These are phyloP conservation scores for Spisula solida DNA, from an alignment of 2,888 invertebrate genomes.

Conservation along the genomic window DNA sequence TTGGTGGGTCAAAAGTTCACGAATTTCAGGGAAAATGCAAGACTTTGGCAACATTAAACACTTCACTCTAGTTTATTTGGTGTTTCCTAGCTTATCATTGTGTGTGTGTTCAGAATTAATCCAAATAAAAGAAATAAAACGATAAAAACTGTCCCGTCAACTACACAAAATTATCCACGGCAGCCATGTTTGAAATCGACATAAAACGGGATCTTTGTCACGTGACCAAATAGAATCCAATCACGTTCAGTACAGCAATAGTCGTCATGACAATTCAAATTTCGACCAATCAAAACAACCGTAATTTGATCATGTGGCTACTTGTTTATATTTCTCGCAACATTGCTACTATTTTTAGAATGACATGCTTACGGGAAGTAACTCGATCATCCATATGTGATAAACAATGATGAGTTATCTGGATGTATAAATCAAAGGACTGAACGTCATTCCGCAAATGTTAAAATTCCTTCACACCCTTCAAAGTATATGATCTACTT, in stretches of 20 bases:
- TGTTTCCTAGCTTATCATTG: constrained; percentile 35
- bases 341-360: background rate
- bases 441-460: too few relatives aligned
- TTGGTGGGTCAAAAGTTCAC: constrained; percentile 47
- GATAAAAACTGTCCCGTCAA: constrained; percentile 40
- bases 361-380: background rate
- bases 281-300: constrained; percentile 78
- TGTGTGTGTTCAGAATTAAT: constrained; percentile 25
- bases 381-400: background rate
- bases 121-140: constrained; percentile 36
- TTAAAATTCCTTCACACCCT: too few relatives aligned
- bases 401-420: background rate
- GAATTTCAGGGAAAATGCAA: constrained; percentile 22
- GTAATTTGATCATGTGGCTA: constrained; percentile 32
- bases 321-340: constrained; percentile 23
- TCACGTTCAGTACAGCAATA: constrained; percentile 74
- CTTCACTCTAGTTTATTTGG: background rate
- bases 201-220: constrained; percentile 69
- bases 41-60: constrained; percentile 9
- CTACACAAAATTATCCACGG: constrained; percentile 66
- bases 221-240: constrained; percentile 80
- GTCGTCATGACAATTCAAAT: constrained; percentile 85
- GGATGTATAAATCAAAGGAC: too few relatives aligned
- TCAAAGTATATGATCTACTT: too few relatives aligned
- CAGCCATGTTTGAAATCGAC: constrained; percentile 85